Conservation (phyloP, 2,797 vertebrate genomes). For the Aplochiton taeniatus region DNA sequence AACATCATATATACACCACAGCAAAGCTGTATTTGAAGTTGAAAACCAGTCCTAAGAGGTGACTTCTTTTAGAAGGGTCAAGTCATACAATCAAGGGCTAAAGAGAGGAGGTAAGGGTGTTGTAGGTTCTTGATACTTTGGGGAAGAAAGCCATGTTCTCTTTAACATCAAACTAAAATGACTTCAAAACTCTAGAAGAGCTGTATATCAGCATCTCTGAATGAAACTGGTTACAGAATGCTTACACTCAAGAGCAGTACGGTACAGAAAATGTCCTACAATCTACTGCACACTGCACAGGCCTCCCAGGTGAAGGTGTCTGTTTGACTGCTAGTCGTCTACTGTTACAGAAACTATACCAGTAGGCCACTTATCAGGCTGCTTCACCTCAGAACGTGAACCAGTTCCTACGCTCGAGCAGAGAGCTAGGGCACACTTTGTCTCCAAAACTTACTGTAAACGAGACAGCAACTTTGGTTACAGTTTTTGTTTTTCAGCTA, state of each 20-base stretch:
- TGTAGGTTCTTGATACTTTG: constrained; percentile 99
- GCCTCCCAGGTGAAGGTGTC: constrained; percentile 88
- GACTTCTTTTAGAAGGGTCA: constrained; percentile 92
- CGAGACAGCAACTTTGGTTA: constrained; percentile 99
- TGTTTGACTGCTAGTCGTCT: constrained; percentile 85
- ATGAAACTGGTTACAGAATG: constrained; percentile 91
- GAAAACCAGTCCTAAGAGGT: constrained; percentile 99
- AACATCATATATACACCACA: constrained; percentile 99
- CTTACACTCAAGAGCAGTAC: constrained; percentile 95
- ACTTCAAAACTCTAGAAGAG: constrained; percentile 93
- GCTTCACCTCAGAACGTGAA: constrained; percentile 82
- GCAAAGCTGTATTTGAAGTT: constrained; percentile 95
- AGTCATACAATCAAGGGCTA: constrained; percentile 99
- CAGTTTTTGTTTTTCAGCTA: constrained; percentile 86
- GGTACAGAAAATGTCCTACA: constrained; percentile 97
- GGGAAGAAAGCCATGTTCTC: constrained; percentile 96
- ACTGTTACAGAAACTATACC: constrained; percentile 88
- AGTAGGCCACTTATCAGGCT: constrained; percentile 84
- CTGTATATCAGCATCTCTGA: constrained; percentile 85
- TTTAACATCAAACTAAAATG: constrained; percentile 98
- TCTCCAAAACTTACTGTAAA: constrained; percentile 99
- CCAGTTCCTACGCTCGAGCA: constrained; percentile 69
- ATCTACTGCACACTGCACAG: constrained; percentile 99
- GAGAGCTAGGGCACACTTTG: constrained; percentile 83
- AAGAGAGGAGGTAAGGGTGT: constrained; percentile 99